phyloP scores from a whole-genome alignment of 2,888 invertebrate genomes.

The Romanomermis culicivorax region DNA sequence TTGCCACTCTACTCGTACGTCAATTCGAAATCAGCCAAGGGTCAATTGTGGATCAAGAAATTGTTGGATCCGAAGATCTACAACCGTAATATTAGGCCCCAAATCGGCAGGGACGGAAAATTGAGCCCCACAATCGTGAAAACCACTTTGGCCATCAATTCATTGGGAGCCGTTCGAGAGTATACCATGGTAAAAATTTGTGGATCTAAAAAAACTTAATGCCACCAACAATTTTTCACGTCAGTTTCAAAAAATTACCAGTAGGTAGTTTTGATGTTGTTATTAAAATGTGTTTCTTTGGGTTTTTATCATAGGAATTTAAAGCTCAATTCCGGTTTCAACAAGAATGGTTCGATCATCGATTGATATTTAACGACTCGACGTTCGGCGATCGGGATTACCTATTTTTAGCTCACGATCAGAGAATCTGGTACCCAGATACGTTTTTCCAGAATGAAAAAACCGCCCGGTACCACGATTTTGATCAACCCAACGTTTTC shows the following conservation, averaged over 20 bases:
- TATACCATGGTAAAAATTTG: constrained; percentile 6
- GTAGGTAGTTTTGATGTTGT: background rate
- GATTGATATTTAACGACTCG: constrained; percentile 20
- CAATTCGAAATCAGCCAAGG: background rate
- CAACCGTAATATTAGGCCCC: background rate
- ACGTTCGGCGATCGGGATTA: constrained; percentile 6
- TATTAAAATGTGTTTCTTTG: background rate
- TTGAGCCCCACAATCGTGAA: background rate
- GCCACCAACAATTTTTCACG: background rate
- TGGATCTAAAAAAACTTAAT: too few species aligned
- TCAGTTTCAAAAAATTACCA: background rate
- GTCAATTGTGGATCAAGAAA: background rate
- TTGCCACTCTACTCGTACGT: too few species aligned
- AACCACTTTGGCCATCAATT: background rate
- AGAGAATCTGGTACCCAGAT: constrained; percentile 7
- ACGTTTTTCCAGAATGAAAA: constrained; percentile 12
- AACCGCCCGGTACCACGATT: constrained; percentile 5
- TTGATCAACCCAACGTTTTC: constrained; percentile 7
- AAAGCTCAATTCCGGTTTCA: constrained; percentile 27
- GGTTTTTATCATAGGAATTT: constrained; percentile 19
- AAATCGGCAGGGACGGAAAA: background rate
- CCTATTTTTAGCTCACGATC: background rate
- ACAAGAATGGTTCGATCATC: constrained; percentile 26
- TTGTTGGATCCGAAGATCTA: constrained; percentile 2
- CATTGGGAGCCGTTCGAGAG: constrained; percentile 5